phyloP scores from a whole-genome alignment of 2,888 invertebrate genomes.

The Lasioglossum marginatum region DNA sequence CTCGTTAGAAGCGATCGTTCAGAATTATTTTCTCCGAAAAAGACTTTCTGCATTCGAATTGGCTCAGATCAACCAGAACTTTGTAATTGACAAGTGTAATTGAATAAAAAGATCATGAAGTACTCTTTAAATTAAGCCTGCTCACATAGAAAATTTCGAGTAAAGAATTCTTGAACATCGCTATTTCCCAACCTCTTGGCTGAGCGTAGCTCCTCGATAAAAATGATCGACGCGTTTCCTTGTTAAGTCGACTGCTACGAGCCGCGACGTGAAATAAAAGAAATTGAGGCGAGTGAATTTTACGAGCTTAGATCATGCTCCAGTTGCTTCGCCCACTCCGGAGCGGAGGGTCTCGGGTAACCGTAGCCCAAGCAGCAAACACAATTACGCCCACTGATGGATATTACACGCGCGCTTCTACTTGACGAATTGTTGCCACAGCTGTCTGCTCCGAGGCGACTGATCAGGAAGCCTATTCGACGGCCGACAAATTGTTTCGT shows the following conservation, averaged over 20 bases:
- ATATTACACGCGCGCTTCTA: constrained; percentile 27
- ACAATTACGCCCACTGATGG: constrained; percentile 43
- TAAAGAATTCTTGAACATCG: neutral
- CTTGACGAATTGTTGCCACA: constrained; percentile 62
- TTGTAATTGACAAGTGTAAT: neutral
- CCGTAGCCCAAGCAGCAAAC: constrained; percentile 28
- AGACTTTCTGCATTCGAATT: neutral
- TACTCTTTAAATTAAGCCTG: neutral
- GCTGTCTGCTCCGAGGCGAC: constrained; percentile 53
- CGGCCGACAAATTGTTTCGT: constrained; percentile 74
- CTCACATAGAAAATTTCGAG: neutral
- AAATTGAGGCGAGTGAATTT: neutral
- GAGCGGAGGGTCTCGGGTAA: neutral
- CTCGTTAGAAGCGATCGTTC: neutral
- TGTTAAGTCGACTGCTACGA: neutral
- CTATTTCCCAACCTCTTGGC: neutral
- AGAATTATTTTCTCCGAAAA: neutral
- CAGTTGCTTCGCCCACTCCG: neutral
- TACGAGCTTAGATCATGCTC: neutral
- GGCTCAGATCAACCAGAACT: neutral
- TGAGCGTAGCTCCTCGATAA: neutral
- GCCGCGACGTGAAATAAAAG: neutral
- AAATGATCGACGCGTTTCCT: neutral
- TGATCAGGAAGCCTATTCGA: constrained; percentile 66
- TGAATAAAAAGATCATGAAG: neutral